Evolutionary conservation across 2,797 vertebrate genomes (phyloP).

Genomic region (Thamnophis elegans): DNA sequence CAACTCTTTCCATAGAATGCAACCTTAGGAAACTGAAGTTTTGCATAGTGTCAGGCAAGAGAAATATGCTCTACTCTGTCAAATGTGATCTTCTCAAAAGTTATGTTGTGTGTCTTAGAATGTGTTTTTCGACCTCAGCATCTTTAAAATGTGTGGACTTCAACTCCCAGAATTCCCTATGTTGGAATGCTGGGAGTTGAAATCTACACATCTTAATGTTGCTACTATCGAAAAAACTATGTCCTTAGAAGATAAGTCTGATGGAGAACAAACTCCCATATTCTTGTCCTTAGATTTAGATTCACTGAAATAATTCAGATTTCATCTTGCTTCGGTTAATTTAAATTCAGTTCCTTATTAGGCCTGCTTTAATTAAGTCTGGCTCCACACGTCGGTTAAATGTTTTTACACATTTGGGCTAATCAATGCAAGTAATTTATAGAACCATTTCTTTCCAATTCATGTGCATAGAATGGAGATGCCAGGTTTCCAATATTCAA

Average conservation of each 20-base stretch:
- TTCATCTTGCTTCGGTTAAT: not conserved
- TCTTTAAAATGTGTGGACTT: not conserved
- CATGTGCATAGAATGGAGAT: not conserved
- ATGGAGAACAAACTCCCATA: not conserved
- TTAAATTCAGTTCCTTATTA: not conserved
- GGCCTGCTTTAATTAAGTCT: not conserved
- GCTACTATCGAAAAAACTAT: not conserved
- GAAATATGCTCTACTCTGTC: no score
- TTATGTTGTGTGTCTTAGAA: not conserved
- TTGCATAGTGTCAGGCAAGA: not conserved
- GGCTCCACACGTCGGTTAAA: not conserved
- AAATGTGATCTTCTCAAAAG: not conserved
- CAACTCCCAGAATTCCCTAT: not conserved
- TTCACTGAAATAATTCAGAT: not conserved
- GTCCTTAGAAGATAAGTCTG: not conserved
- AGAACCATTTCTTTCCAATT: not conserved
- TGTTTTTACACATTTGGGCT: not conserved
- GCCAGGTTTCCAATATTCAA: not conserved
- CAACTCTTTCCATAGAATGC: not conserved
- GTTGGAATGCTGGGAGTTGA: not conserved
- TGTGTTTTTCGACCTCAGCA: not conserved
- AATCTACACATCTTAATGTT: not conserved
- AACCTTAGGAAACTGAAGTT: not conserved
- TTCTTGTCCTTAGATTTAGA: not conserved
- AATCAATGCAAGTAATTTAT: not conserved